These are phyloP conservation scores for Solenodon paradoxus DNA, from an alignment of 2,113 vertebrate genomes.

Conservation along the genomic window DNA sequence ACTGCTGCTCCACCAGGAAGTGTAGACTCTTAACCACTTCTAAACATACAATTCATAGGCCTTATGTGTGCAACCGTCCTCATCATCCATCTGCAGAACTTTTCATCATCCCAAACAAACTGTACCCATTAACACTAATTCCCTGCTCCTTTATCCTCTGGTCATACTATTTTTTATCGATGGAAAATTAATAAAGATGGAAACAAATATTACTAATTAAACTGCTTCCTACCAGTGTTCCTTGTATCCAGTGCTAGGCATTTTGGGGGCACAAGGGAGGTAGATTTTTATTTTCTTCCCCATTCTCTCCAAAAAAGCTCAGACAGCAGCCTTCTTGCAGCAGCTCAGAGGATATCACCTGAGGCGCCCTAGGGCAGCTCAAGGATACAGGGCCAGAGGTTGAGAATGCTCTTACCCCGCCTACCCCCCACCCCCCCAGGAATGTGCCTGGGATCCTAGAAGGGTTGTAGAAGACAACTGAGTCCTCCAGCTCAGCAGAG, in stretches of 20 bases:
- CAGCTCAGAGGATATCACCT: background rate
- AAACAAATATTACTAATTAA: background rate
- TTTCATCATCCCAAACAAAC: background rate
- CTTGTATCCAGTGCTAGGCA: background rate
- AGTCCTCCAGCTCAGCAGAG: background rate
- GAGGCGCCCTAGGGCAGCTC: background rate
- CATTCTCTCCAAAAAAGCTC: background rate
- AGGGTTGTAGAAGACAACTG: background rate
- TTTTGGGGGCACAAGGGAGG: background rate
- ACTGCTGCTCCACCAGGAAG: too few relatives aligned
- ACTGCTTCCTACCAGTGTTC: background rate
- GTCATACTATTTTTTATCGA: background rate
- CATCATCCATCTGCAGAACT: too few relatives aligned
- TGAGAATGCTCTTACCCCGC: background rate
- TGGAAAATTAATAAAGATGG: background rate
- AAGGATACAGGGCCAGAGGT: rapidly evolving
- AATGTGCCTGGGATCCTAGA: background rate
- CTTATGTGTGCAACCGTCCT: too few relatives aligned
- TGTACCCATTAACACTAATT: rapidly evolving
- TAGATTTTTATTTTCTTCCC: background rate
- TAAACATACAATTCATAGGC: background rate
- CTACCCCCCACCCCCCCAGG: background rate
- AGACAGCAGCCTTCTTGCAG: background rate
- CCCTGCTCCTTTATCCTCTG: background rate
- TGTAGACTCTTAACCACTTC: background rate